Evolutionary conservation across 1,140 invertebrate genomes (phyloP), one percentile per base, ranked within the genome.

Genomic region (Ceratina japonica): DNA sequence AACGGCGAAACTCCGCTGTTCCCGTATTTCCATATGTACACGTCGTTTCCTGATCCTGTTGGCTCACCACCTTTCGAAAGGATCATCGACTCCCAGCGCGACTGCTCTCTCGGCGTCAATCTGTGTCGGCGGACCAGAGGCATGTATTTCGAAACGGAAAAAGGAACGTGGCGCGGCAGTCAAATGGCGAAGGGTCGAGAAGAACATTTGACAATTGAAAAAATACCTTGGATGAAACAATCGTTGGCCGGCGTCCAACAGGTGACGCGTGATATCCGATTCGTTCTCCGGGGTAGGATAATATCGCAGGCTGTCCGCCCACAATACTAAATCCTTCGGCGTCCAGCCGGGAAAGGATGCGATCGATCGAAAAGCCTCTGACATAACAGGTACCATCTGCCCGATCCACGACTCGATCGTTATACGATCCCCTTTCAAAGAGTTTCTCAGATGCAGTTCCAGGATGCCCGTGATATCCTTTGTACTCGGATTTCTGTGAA

Each of bases 1-100:
- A 90, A 58, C 3, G 78, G 71, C 37, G 80, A 37, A 8, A 93
- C 75, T 13, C 83, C 81, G 37, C 80, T 59, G 61, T 79, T 87
- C 51, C 88, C 87, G 18, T 81, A 84, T 72, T 89, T 90, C 89
- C 88, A 91, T 54, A 90, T 84, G 31, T 89, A 93, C 73, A 91
- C 80, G 49, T 91, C 87, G 62, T 87, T 81, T 0, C 20, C 61
- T 3, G 63, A 52, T 16, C 62, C 73, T 2, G 82, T 77, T 7
- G 80, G 59, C 1, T 81, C 72, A 5, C 81, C 62, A 0, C 85
- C 68, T n/a, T 87, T 87, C 5, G 88, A 87, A 3, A 80, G 71
- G 75, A 93, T 78, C 7, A 87, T 75, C 7, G 87, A 83, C 82
- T 90, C 87, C 88, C 91, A 91, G 7, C 79, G 85, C 22, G 78